Evolutionary conservation across 2,797 vertebrate species (phyloP).

Genomic region (Dallia pectoralis): DNA sequence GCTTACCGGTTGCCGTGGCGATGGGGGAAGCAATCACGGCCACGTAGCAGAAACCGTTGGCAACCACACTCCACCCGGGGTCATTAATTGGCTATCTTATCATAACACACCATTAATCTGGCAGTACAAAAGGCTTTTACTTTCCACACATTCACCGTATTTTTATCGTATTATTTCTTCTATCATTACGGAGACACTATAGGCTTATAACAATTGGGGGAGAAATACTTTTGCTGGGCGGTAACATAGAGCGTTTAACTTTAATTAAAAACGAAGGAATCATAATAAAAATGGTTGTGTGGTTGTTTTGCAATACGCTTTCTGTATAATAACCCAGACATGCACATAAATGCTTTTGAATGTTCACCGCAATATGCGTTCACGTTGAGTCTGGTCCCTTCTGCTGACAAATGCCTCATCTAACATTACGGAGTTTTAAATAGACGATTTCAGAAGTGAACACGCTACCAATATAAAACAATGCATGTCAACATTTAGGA

Average conservation of each 20-base stretch:
- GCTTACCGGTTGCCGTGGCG: conserved; percentile 70
- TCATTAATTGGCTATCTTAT: conserved; percentile 62
- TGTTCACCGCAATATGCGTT: background rate
- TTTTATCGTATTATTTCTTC: conserved; percentile 16
- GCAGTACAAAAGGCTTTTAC: conserved; percentile 49
- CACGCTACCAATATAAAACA: background rate
- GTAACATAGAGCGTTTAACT: conserved; percentile 50
- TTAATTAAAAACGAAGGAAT: conserved; percentile 29
- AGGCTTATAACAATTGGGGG: conserved; percentile 3
- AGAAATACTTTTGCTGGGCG: conserved; percentile 62
- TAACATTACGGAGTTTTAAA: no score
- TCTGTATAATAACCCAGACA: background rate
- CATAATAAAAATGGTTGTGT: conserved; percentile 56
- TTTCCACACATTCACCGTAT: conserved; percentile 31
- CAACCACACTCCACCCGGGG: conserved; percentile 43
- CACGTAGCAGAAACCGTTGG: conserved; percentile 48
- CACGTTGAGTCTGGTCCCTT: background rate
- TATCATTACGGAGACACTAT: conserved; percentile 32
- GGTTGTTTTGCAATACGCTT: background rate
- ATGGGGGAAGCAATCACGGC: conserved; percentile 59
- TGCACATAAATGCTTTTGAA: background rate
- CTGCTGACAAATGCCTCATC: background rate
- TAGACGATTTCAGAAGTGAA: background rate
- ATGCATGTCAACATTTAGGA: background rate
- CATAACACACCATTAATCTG: conserved; percentile 62